Evolutionary conservation across 2,797 vertebrate genomes (phyloP).

Genomic region (Cirrhinus molitorella): DNA sequence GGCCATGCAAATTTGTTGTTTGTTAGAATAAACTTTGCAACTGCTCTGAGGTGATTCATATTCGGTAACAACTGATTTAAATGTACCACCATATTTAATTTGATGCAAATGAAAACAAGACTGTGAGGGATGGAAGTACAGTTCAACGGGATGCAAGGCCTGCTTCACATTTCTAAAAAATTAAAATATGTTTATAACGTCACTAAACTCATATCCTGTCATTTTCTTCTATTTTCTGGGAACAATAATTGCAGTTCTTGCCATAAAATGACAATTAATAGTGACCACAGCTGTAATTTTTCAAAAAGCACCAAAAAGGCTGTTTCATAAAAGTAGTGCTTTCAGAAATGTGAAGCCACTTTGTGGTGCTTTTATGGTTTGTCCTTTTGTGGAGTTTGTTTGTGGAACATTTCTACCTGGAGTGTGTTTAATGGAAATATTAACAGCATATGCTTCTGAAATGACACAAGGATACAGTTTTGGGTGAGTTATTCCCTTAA

Average conservation of each 20-base stretch:
- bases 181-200: no score
- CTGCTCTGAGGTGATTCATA: neutral
- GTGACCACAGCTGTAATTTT: neutral
- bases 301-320: neutral
- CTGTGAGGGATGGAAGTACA: neutral
- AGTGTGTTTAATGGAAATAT: neutral
- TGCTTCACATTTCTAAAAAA: neutral
- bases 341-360: neutral
- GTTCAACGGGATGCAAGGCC: no score
- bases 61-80: neutral
- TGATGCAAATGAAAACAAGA: neutral
- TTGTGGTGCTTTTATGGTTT: neutral
- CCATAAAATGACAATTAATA: neutral
- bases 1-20: neutral
- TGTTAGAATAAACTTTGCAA: neutral
- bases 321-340: neutral
- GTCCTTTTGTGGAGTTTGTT: neutral
- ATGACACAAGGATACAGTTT: neutral
- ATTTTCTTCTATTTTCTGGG: neutral
- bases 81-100: constrained; percentile 3
- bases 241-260: neutral
- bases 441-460: neutral
- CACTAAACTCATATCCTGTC: neutral
- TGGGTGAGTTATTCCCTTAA: neutral
- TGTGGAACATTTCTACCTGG: neutral